Conservation (phyloP, 2,797 vertebrate genomes). For the Meriones psammophilus region DNA sequence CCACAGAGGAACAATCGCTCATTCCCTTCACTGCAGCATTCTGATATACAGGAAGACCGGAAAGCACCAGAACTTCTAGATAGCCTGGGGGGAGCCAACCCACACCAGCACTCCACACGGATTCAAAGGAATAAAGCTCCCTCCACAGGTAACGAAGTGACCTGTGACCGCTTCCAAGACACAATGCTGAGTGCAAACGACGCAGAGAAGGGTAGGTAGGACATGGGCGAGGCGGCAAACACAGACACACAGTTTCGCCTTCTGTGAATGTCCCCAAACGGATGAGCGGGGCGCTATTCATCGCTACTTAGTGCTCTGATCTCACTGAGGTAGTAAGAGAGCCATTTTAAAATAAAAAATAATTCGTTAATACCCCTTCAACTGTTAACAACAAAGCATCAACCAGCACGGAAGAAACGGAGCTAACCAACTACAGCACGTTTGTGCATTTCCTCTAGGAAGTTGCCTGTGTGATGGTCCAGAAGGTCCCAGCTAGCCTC, state of each 20-base stretch:
- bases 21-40: rapidly evolving
- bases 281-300: not conserved
- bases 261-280: not conserved
- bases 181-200: not conserved
- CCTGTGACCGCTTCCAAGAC: not conserved
- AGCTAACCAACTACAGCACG: not conserved
- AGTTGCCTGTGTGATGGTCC: not conserved
- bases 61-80: not conserved
- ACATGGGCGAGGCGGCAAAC: too few relatives aligned
- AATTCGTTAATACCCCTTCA: not conserved
- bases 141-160: not conserved
- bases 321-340: constrained; percentile 24
- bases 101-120: not conserved
- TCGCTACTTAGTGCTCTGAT: constrained; percentile 24
- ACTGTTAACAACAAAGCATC: not conserved
- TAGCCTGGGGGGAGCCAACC: not conserved
- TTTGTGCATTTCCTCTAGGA: not conserved
- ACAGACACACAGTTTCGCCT: not conserved
- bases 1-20: not conserved
- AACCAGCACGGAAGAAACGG: not conserved
- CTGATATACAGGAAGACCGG: not conserved
- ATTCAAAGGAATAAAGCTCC: not conserved
- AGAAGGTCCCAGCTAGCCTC: not conserved
- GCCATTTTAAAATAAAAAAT: constrained; percentile 16
- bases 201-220: rapidly evolving